Evolutionary conservation across 2,113 vertebrate species (phyloP), one percentile per base, ranked within the genome.

Genomic region (Xenopus borealis): DNA sequence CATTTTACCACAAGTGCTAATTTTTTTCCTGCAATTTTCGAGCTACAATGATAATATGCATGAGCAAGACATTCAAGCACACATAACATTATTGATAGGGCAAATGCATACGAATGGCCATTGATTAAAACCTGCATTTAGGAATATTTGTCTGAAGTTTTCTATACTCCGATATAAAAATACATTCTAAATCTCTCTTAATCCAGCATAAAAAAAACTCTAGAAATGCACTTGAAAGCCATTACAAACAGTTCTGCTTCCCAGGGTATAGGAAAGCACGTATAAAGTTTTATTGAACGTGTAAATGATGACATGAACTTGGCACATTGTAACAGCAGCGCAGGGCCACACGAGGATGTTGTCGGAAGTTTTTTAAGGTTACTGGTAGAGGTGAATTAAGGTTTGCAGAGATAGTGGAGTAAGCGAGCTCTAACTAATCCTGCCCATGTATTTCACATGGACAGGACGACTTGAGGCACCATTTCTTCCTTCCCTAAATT

Each of bases 261-360:
- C 20, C 20, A n/a, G 66, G 66, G 53, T 69, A 55, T 55, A 55
- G 50, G 66, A 27, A 33, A 55, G 20, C 50, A 69, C 53, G 20
- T 69, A 69, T 55, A 55, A 27, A 16, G 66, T 69, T 69, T 69
- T 69, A 69, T 69, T 69, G 46, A n/a, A 55, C 17, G 66, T 69
- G 50, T 55, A 69, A 69, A 69, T 55, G 33, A 55, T 33, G 50
- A 55, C 66, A 69, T 69, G 50, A 55, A 69, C 23, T 69, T 69
- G 50, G 66, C 44, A 53, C 66, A 69, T 53, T 50, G 30, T 52
- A 55, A 23, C 30, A 55, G 20, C 13, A 69, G 19, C 50, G 27
- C 16, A 55, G 9, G 23, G 27, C 23, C n/a, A 23, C 27, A 69
- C 9, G 14, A 23, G n/a, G 13, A 30, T 55, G 23, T 33, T 69